phyloP scores from a whole-genome alignment of 2,888 invertebrate genomes.

The Pimpla rufipes region DNA sequence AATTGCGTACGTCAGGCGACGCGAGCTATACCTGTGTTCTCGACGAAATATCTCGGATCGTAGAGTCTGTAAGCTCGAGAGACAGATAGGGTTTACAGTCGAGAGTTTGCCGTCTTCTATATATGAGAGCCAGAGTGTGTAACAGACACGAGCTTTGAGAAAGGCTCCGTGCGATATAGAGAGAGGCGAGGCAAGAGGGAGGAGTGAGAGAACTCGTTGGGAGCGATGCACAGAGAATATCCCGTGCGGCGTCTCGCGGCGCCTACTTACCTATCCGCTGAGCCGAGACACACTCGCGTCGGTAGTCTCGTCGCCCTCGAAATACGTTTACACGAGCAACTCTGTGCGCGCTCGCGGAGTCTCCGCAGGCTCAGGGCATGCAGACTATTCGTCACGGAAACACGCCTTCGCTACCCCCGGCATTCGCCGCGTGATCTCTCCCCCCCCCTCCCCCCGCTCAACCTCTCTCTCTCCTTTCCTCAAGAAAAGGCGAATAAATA shows the following conservation, averaged over 20 bases:
- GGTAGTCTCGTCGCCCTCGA: conserved; percentile 70
- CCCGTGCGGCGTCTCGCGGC: conserved; percentile 64
- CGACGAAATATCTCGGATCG: conserved; percentile 62
- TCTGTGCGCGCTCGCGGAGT: conserved; percentile 33
- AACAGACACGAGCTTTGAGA: conserved; percentile 66
- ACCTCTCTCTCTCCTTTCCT: too few species aligned
- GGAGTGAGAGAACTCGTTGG: conserved; percentile 56
- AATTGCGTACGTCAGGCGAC: conserved; percentile 46
- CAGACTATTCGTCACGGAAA: conserved; percentile 70
- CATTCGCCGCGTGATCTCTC: conserved; percentile 44
- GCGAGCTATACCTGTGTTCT: conserved; percentile 13
- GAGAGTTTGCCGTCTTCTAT: conserved; percentile 60
- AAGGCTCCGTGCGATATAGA: conserved; percentile 39
- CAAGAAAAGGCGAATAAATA: conserved; percentile 54
- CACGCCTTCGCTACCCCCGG: conserved; percentile 63
- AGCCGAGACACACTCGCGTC: conserved; percentile 70
- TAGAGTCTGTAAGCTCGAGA: conserved; percentile 59
- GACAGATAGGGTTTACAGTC: conserved; percentile 67
- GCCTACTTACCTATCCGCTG: conserved; percentile 69
- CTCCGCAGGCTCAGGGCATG: conserved; percentile 60
- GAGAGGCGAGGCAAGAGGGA: conserved; percentile 32
- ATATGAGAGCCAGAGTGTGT: conserved; percentile 55
- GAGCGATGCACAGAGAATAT: conserved; percentile 63
- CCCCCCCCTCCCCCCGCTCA: conserved; percentile 24
- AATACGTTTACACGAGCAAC: conserved; percentile 67